Percentiles rank a stretch among this genome's conserved stretches.
Evolutionary conservation across 1,140 invertebrate genomes (phyloP).

Genomic region (Trachymyrmex septentrionalis): DNA sequence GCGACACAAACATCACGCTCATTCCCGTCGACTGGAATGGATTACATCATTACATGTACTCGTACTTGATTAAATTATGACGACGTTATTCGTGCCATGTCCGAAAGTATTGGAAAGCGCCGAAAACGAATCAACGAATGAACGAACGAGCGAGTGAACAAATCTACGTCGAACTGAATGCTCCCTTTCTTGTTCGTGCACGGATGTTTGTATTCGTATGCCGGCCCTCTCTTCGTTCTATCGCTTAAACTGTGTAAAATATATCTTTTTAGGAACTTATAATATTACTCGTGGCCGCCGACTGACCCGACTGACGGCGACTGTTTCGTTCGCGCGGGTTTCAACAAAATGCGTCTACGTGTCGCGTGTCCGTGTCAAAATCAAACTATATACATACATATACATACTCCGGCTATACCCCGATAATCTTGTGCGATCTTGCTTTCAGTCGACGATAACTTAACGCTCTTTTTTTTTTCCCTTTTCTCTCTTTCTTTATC

Average conservation of each 20-base stretch:
- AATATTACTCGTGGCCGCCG: constrained; percentile 81
- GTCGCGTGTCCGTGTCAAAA: constrained; percentile 52
- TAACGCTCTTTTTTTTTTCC: constrained; percentile 39
- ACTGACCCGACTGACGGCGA: constrained; percentile 64
- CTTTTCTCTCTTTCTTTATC: not conserved
- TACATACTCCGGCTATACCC: constrained; percentile 20
- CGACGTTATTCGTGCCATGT: constrained; percentile 39
- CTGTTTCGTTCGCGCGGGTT: constrained; percentile 53
- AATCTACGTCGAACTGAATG: constrained; percentile 53
- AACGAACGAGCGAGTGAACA: constrained; percentile 24
- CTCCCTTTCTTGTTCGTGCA: constrained; percentile 40
- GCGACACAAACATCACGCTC: constrained; percentile 26
- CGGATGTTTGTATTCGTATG: constrained; percentile 54
- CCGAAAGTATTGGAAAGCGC: constrained; percentile 50
- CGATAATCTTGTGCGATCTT: constrained; percentile 59
- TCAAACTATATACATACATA: constrained; percentile 49
- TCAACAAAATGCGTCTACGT: constrained; percentile 35
- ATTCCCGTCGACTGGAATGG: constrained; percentile 69
- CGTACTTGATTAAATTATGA: constrained; percentile 58
- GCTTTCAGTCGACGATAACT: constrained; percentile 60
- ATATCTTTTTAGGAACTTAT: constrained; percentile 80
- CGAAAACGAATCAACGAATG: constrained; percentile 63
- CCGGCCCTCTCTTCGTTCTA: constrained; percentile 61
- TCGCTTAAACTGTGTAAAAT: constrained; percentile 68
- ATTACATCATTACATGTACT: constrained; percentile 60